These are phyloP conservation scores for Eulemur albifrons DNA, from an alignment of 2,797 vertebrate genomes.

Conservation along the genomic window DNA sequence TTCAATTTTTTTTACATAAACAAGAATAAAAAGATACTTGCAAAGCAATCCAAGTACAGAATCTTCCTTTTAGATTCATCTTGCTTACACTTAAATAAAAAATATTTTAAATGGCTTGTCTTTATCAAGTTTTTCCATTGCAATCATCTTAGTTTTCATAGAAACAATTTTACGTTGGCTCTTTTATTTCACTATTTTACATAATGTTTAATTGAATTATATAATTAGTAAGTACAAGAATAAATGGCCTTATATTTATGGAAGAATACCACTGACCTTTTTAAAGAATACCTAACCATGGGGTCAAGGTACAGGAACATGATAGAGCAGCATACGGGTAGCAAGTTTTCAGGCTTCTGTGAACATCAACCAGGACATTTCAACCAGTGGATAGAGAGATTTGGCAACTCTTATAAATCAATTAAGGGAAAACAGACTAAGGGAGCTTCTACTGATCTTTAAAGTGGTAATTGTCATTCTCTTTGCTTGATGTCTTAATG, in stretches of 20 bases:
- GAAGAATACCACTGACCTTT: not conserved
- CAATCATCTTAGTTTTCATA: not conserved
- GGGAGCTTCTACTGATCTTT: not conserved
- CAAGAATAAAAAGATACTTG: not conserved
- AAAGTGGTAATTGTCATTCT: not conserved
- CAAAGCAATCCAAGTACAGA: not conserved
- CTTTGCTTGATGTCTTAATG: not conserved
- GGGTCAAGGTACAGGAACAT: not conserved
- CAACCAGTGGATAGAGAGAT: not conserved
- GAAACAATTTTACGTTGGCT: not conserved
- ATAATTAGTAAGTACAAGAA: not conserved
- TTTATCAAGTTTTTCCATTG: not conserved
- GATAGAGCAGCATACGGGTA: not conserved
- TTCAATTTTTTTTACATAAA: slow-evolving; percentile 20
- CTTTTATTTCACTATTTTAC: not conserved
- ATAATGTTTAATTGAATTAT: not conserved
- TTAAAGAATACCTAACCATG: not conserved
- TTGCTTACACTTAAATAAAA: not conserved
- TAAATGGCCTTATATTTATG: not conserved
- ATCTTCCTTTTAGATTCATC: not conserved
- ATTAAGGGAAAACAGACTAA: not conserved
- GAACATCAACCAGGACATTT: not conserved
- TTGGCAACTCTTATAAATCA: not conserved
- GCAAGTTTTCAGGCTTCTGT: not conserved
- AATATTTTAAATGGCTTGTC: not conserved